Percentiles rank a stretch among this genome's conserved stretches.
Conservation (phyloP, 2,888 invertebrate species). For the Eugnorisma glareosa region DNA sequence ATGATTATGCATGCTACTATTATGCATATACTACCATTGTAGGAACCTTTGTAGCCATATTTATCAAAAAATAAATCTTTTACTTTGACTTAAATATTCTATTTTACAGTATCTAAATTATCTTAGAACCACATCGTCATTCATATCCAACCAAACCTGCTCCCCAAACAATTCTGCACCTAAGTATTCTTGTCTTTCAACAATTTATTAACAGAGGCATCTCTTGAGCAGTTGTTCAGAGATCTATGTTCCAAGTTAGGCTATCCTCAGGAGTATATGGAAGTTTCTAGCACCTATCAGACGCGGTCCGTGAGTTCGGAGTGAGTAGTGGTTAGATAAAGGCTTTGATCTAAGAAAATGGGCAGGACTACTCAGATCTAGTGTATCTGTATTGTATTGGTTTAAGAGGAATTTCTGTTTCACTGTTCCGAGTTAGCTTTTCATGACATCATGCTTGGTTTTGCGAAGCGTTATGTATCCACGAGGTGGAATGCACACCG, state of each 20-base stretch:
- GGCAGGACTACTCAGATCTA: constrained; percentile 14
- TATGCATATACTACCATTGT: no score
- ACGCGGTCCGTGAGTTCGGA: constrained; percentile 22
- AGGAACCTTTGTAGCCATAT: no score
- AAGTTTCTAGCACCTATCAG: constrained; percentile 51
- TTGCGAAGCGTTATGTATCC: not conserved
- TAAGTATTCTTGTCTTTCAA: constrained; percentile 30
- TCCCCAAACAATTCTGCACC: not conserved
- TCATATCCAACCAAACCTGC: not conserved
- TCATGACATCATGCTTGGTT: not conserved
- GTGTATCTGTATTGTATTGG: constrained; percentile 5
- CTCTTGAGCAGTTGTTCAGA: constrained; percentile 35
- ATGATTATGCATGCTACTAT: no score
- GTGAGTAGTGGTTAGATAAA: constrained; percentile 30
- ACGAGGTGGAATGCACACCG: no score
- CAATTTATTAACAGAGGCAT: constrained; percentile 39
- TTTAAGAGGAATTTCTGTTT: constrained; percentile 2
- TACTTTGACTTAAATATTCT: no score
- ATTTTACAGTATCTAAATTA: no score
- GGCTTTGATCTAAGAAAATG: constrained; percentile 49
- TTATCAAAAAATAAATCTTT: no score
- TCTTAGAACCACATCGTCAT: not conserved
- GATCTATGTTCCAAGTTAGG: constrained; percentile 51
- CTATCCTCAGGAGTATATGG: constrained; percentile 49
- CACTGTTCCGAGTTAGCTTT: not conserved